Evolutionary conservation across 2,113 vertebrate genomes (phyloP).

Genomic region (Sigmodon hispidus): DNA sequence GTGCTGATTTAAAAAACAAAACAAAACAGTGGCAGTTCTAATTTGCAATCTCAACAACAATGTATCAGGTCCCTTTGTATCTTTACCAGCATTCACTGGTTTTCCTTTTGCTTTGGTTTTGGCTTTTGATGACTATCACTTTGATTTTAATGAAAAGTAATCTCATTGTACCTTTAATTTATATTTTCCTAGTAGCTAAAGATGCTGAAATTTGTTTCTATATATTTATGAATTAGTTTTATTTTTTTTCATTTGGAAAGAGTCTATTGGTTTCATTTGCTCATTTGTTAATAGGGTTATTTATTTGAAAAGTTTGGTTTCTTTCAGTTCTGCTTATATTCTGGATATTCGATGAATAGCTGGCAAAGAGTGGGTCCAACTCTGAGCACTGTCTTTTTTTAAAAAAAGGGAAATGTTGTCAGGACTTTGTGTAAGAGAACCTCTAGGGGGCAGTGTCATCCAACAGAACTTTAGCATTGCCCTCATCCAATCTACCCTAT

Average conservation of each 20-base stretch:
- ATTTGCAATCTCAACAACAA: not conserved
- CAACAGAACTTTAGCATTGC: not conserved
- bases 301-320: not conserved
- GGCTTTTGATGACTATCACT: not conserved
- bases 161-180: not conserved
- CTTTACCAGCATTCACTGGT: not conserved
- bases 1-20: too few relatives aligned
- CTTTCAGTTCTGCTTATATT: not conserved
- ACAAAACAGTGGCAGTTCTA: not conserved
- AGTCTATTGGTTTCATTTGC: not conserved
- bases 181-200: not conserved
- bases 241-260: not conserved
- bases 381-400: not conserved
- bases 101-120: not conserved
- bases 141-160: not conserved
- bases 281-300: not conserved
- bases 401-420: not conserved
- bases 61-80: not conserved
- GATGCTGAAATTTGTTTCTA: not conserved
- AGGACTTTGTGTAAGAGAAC: not conserved
- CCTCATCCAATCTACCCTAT: accelerated
- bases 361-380: not conserved
- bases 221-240: not conserved
- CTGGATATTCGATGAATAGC: not conserved
- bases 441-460: conserved; percentile 13